Evolutionary conservation across 2,797 vertebrate species (phyloP), one percentile per base, ranked within the genome.

Genomic region (Amblyraja radiata): DNA sequence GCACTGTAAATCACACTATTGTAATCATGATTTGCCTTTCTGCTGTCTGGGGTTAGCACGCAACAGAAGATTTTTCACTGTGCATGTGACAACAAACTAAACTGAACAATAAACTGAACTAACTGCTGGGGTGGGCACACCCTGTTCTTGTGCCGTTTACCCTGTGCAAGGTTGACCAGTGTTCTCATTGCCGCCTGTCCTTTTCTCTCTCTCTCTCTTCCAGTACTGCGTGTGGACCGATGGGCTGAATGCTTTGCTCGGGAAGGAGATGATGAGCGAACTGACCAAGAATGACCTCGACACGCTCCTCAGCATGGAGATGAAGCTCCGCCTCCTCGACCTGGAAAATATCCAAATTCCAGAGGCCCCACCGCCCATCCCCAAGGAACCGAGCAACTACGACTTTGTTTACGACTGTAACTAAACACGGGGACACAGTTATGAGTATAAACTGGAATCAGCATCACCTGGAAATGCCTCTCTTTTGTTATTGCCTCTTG

Each of bases 341-440:
- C 95, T 99, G 96, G 99, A 99, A 95, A 99, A 99, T 96, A 99
- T 99, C 96, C 99, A 99, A 96, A 99, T 99, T 95, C 99, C 99
- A 0, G 99, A 99, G 84, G 98, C 98, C 46, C 98, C 99, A 32
- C 99, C 99, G 74, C 99, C 99, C 0, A 98, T 99, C 96, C 99
- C 99, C 96, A 99, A 99, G 97, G 99, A 99, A 95, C 99, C 99
- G 95, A 99, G 99, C 97, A 99, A 99, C 97, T 99, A 99, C 93
- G 98, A 99, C 97, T 99, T 99, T 96, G 99, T 99, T 96, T 99
- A 99, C 93, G 98, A 99, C 97, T 99, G 98, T 97, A 99, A 99
- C 95, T 99, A 98, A 96, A 96, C 95, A 95, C 95, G 96, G 96
- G 94, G 94, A 95, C 96, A 95, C 95, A 95, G 96, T 94, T 93